phyloP scores from a whole-genome alignment of 2,797 vertebrate species.

The Lagorchestes hirsutus region DNA sequence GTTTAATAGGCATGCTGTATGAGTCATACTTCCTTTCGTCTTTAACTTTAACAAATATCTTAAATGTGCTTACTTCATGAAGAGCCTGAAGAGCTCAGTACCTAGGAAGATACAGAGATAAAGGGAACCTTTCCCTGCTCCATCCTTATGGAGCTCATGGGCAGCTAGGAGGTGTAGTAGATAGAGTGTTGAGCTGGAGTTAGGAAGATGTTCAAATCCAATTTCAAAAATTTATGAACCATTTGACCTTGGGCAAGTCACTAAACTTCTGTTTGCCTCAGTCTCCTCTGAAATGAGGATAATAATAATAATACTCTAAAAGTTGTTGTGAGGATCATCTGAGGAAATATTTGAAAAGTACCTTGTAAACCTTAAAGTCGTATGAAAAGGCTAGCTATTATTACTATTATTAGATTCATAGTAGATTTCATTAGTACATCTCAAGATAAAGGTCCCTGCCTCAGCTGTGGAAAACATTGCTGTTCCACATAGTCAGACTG shows the following conservation, averaged over 20 bases:
- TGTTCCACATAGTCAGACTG: neutral
- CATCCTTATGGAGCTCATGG: neutral
- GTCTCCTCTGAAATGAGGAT: neutral
- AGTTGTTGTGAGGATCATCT: neutral
- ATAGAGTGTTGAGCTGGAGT: neutral
- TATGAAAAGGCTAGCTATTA: neutral
- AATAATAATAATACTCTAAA: neutral
- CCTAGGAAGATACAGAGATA: neutral
- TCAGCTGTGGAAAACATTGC: neutral
- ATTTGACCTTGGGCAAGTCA: neutral
- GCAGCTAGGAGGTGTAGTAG: neutral
- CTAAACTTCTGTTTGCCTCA: neutral
- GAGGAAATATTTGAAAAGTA: neutral
- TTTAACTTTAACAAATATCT: neutral
- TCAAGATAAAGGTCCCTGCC: neutral
- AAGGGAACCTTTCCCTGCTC: neutral
- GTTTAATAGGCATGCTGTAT: neutral
- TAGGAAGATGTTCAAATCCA: neutral
- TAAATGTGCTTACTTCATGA: neutral
- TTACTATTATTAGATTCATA: neutral
- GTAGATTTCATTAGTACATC: constrained; percentile 5
- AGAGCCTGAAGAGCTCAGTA: neutral
- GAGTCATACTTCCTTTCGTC: neutral
- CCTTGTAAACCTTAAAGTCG: neutral
- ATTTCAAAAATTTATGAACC: neutral